Evolutionary conservation across 1,140 invertebrate species (phyloP).

Genomic region (Drosophila repleta): DNA sequence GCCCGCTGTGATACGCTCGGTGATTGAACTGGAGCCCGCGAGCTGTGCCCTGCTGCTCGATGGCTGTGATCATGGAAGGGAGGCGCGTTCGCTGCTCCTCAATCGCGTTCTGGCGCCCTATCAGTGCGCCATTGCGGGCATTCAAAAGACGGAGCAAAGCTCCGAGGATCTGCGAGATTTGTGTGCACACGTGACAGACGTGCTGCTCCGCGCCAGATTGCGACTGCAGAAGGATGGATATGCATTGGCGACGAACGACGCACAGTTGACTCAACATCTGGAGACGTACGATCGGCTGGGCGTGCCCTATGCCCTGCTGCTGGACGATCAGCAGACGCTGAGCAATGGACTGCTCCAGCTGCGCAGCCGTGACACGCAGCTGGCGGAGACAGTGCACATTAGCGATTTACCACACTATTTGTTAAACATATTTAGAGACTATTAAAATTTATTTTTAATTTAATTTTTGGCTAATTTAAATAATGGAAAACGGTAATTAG

Average conservation of each 20-base stretch:
- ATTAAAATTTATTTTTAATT: too few relatives aligned
- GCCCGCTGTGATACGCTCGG: constrained; percentile 67
- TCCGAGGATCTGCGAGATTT: constrained; percentile 84
- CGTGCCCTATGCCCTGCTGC: constrained; percentile 83
- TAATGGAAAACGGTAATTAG: too few relatives aligned
- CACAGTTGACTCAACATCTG: constrained; percentile 46
- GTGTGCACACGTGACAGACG: constrained; percentile 84
- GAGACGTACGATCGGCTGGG: constrained; percentile 85
- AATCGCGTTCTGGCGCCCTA: constrained; percentile 90
- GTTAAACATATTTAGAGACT: constrained; percentile 74
- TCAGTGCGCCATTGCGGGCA: constrained; percentile 68
- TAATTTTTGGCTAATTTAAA: too few relatives aligned
- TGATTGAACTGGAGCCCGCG: constrained; percentile 63
- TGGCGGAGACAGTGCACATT: constrained; percentile 84
- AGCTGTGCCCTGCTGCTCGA: constrained; percentile 68
- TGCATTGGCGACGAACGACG: constrained; percentile 9
- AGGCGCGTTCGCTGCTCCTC: constrained; percentile 84
- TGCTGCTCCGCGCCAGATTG: constrained; percentile 84
- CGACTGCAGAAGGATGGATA: constrained; percentile 64
- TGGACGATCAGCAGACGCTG: constrained; percentile 87
- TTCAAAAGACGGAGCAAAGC: constrained; percentile 24
- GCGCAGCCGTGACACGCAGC: constrained; percentile 89
- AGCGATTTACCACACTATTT: constrained; percentile 79
- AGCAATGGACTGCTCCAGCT: constrained; percentile 89
- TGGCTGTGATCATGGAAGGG: constrained; percentile 57